Percentiles rank a stretch among this genome's conserved stretches.
Evolutionary conservation across 2,113 vertebrate species (phyloP).

Genomic region (Bufo bufo): DNA sequence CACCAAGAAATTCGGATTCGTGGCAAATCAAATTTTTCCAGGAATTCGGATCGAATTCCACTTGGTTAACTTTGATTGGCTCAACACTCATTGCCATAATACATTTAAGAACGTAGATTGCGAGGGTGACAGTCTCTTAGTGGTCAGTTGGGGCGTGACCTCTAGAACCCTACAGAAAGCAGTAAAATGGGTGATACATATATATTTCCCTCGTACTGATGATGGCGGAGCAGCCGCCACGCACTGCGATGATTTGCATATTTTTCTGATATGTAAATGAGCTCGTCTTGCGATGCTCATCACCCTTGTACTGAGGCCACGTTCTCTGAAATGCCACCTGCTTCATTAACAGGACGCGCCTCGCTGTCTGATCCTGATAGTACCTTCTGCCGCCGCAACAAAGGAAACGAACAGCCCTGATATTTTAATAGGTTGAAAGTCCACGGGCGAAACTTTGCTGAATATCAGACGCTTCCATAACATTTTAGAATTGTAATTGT

Average conservation of each 20-base stretch:
- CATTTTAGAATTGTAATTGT: constrained; percentile 17
- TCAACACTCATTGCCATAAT: no score
- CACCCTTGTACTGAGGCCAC: constrained; percentile 38
- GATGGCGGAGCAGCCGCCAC: not conserved
- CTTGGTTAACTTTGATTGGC: no score
- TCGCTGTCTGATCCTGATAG: constrained; percentile 13
- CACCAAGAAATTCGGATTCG: no score
- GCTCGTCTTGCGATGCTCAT: not conserved
- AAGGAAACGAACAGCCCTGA: constrained; percentile 14
- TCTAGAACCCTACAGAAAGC: no score
- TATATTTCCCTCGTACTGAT: not conserved
- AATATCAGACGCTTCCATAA: constrained; percentile 32
- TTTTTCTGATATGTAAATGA: constrained; percentile 47
- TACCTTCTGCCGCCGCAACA: not conserved
- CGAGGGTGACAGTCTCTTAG: no score
- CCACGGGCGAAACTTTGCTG: constrained; percentile 38
- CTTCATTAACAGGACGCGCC: constrained; percentile 35
- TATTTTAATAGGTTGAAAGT: constrained; percentile 50
- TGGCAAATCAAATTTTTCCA: no score
- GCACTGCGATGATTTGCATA: constrained; percentile 11
- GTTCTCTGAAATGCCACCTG: constrained; percentile 48
- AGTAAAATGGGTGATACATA: no score
- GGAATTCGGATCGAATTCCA: no score
- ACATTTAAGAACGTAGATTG: no score
- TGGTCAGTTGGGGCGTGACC: no score